Evolutionary conservation across 2,888 invertebrate species (phyloP), one percentile per base, ranked within the genome.

Genomic region (Drosophila mimetica): DNA sequence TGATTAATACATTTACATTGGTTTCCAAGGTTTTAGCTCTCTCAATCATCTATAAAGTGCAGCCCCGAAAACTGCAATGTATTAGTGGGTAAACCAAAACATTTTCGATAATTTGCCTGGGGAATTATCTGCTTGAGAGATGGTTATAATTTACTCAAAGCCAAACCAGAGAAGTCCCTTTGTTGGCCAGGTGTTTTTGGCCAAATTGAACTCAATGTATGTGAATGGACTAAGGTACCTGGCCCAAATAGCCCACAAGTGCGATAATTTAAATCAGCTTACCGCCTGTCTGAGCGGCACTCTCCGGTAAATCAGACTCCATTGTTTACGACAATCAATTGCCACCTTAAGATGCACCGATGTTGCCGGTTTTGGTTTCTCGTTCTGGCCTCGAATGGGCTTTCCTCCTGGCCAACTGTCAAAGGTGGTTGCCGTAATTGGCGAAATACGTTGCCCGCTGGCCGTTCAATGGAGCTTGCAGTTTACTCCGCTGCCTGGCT

Each of bases 311-410:
- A 39, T 59, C 60, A 52, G 69, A 25, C 37, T 50, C 46, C 53
- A 72, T 72, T 72, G 74, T 73, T 66, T 66, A 71, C 71, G 86
- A 69, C 74, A 78, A 85, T 82, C 88, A 87, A 75, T 82, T 85
- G 75, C 71, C 82, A 75, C 82, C 82, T 76, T 57, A 50, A 86
- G 76, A 63, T 52, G 46, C 53, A 58, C 76, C 66, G 55, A 57
- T 70, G 70, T 46, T n/a, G 32, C 39, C 14, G 22, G 28, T n/a
- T 32, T n/a, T 18, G 41, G 41, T 25, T 14, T 22, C 5, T 11
- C 34, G 28, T 30, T 32, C 39, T 69, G 18, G 54, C 11, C 22
- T 22, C 22, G 22, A 4, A 4, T 9, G 28, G 48, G 70, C 37
- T 47, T 11, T 39, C 50, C 69, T 48, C 41, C 46, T 42, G 48